Percentiles rank a stretch among this genome's conserved stretches.
phyloP scores from a whole-genome alignment of 2,888 invertebrate genomes.

The Platycheirus albimanus region DNA sequence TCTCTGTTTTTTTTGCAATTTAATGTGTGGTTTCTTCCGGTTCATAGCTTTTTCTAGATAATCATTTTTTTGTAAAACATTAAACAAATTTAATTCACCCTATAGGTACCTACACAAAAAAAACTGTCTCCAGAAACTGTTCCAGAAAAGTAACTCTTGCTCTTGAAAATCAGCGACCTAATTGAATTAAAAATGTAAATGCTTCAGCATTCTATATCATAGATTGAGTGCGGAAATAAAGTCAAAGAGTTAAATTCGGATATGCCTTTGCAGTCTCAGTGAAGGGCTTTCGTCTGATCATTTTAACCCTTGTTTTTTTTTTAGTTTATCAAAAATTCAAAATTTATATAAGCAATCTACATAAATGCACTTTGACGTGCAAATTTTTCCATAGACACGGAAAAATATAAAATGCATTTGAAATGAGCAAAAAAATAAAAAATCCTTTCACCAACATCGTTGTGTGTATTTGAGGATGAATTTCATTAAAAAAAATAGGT shows the following conservation, averaged over 20 bases:
- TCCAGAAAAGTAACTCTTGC: too few relatives aligned
- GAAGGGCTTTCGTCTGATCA: not conserved
- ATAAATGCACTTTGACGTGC: conserved; percentile 73
- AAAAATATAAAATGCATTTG: conserved; percentile 44
- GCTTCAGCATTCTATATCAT: too few relatives aligned
- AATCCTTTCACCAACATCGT: conserved; percentile 4
- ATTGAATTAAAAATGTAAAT: too few relatives aligned
- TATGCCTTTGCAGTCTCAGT: not conserved
- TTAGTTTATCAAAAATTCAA: conserved; percentile 5
- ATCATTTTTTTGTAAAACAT: too few relatives aligned
- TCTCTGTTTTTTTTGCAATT: too few relatives aligned
- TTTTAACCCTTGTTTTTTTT: not conserved
- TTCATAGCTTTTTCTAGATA: too few relatives aligned
- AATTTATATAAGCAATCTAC: conserved; percentile 62
- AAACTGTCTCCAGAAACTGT: too few relatives aligned
- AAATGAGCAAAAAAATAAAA: conserved; percentile 20
- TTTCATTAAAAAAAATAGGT: conserved; percentile 5
- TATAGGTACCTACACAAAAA: too few relatives aligned
- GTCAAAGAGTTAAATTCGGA: not conserved
- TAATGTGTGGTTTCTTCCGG: too few relatives aligned
- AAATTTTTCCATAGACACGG: conserved; percentile 36
- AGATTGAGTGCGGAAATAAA: not conserved
- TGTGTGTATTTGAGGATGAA: conserved; percentile 14
- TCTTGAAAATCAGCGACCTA: too few relatives aligned
- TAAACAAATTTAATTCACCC: too few relatives aligned